Evolutionary conservation across 1,140 invertebrate genomes (phyloP).

Genomic region (Portunus trituberculatus): DNA sequence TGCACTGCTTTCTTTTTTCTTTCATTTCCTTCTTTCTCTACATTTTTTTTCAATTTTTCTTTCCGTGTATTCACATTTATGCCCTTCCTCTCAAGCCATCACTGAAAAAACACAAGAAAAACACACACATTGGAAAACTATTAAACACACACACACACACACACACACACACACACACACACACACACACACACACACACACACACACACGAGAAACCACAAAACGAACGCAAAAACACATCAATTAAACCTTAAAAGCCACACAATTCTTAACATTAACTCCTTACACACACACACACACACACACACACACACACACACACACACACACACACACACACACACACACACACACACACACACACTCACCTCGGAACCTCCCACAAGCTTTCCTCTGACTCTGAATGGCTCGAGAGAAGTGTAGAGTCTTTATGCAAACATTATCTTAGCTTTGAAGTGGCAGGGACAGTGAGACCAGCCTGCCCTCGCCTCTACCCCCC

Average conservation of each 20-base stretch:
- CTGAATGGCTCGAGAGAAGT: neutral
- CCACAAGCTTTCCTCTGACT: neutral
- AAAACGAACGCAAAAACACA: neutral
- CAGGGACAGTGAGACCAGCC: too few species aligned
- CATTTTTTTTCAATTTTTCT: neutral
- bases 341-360: neutral
- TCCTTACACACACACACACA: neutral
- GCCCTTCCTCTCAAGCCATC: too few species aligned
- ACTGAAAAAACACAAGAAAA: too few species aligned
- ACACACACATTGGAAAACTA: too few species aligned
- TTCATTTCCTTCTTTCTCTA: neutral
- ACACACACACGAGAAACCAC: neutral
- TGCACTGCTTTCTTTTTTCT: too few species aligned
- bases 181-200: neutral
- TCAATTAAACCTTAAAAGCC: neutral
- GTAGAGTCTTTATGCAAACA: neutral
- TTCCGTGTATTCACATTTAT: neutral
- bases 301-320: neutral
- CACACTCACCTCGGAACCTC: neutral
- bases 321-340: neutral
- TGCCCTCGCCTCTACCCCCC: too few species aligned
- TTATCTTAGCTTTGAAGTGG: neutral
- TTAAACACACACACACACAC: neutral
- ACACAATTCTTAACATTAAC: neutral
- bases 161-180: neutral